phyloP scores from a whole-genome alignment of 2,113 vertebrate species.

The Seriola rivoliana region DNA sequence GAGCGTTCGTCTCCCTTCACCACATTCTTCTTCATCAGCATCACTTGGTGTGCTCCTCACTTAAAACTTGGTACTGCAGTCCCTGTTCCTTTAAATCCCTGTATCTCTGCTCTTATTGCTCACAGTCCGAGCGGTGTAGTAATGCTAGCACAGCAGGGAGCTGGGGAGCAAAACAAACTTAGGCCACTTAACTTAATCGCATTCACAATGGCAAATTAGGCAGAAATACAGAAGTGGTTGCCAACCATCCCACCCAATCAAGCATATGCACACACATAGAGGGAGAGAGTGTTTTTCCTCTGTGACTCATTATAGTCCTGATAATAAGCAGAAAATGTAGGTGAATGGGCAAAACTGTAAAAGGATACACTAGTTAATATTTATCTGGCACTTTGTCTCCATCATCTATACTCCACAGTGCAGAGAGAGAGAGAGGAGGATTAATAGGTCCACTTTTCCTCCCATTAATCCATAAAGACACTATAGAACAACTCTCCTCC shows the following conservation, averaged over 20 bases:
- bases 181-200: constrained; percentile 69
- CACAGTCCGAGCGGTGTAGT: constrained; percentile 43
- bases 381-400: constrained; percentile 75
- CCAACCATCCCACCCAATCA: constrained; percentile 57
- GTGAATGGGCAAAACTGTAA: constrained; percentile 69
- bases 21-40: constrained; percentile 69
- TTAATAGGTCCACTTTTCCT: constrained; percentile 61
- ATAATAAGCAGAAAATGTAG: constrained; percentile 76
- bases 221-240: constrained; percentile 62
- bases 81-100: constrained; percentile 34
- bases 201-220: constrained; percentile 77
- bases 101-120: constrained; percentile 31
- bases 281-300: constrained; percentile 54
- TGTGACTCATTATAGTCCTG: constrained; percentile 82
- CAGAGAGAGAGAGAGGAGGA: constrained; percentile 43
- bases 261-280: constrained; percentile 44
- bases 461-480: constrained; percentile 70
- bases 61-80: constrained; percentile 46
- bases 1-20: constrained; percentile 60
- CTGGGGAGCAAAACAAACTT: constrained; percentile 72
- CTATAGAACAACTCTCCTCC: constrained; percentile 29
- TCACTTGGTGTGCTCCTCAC: constrained; percentile 37
- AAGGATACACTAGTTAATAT: constrained; percentile 79
- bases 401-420: constrained; percentile 45
- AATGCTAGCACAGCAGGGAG: constrained; percentile 71